Conservation (phyloP, 2,888 invertebrate species). For the Pegoplata infirma region DNA sequence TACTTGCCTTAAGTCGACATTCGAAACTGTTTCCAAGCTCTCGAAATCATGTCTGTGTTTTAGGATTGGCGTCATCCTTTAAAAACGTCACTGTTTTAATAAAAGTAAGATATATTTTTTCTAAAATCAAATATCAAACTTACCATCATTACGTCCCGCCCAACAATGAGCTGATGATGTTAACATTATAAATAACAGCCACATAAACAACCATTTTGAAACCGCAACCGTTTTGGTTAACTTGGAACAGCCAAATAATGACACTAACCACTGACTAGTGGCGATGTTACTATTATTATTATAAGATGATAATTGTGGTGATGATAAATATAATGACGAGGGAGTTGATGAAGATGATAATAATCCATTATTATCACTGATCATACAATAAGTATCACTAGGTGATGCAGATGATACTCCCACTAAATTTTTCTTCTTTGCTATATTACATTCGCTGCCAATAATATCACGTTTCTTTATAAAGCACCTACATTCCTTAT, state of each 20-base stretch:
- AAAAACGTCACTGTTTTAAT: too few species aligned
- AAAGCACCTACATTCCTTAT: constrained; percentile 74
- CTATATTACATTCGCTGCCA: constrained; percentile 59
- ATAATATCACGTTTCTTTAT: constrained; percentile 74
- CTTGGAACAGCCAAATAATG: constrained; percentile 50
- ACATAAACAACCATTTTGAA: constrained; percentile 62
- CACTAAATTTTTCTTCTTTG: constrained; percentile 35
- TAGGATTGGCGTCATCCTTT: too few species aligned
- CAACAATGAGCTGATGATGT: constrained; percentile 73
- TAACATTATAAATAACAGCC: constrained; percentile 70
- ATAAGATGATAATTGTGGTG: background rate
- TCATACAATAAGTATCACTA: constrained; percentile 39
- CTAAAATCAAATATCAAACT: constrained; percentile 63
- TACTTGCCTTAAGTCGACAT: too few species aligned
- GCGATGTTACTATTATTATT: background rate
- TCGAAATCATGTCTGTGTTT: too few species aligned
- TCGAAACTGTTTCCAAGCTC: too few species aligned
- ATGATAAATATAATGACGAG: too few species aligned
- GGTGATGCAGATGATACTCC: constrained; percentile 7
- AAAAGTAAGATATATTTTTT: too few species aligned
- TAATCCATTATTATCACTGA: constrained; percentile 1
- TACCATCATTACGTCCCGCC: constrained; percentile 76
- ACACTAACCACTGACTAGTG: constrained; percentile 14
- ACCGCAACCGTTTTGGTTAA: constrained; percentile 58
- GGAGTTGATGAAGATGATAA: background rate